Base-by-base conservation (phyloP, 2,888 invertebrate genomes). In the Pyrocoelia pectoralis region DNA sequence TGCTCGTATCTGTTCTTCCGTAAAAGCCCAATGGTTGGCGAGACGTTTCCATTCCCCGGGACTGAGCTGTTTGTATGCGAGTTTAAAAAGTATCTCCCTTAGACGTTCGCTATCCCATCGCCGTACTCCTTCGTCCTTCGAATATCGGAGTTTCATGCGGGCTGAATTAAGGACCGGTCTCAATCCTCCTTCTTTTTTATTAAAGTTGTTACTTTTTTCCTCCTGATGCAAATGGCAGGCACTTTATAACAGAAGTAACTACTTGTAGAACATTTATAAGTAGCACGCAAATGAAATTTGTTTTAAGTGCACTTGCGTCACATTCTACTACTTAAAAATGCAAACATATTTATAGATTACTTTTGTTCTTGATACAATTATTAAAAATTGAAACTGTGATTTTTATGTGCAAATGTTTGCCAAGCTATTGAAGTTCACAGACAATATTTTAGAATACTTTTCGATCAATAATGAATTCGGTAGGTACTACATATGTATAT, bases 11-110 rank as follows among this genome's bases (percentile, higher is more conserved):
- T 89, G 89, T 57, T 88, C 89, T 48, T 87, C 85, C 0, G 88
- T 88, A 76, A 90, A 89, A 24, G 86, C 85, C 89, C 89, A 89
- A 70, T 88, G 85, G 19, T 83, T 80, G 0, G 89, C 89, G 38
- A 90, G 78, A 61, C 84, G 83, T 73, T 88, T 88, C 89, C 89
- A 90, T 73, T 89, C 89, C 1, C 83, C 84, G 0, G 84, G 83
- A 9, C 83, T 83, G 48, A 90, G 78, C 70, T 89, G 87, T 79
- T 85, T 83, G 81, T 88, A 81, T 68, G 88, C 84, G 61, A 86
- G 72, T 70, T 84, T 84, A 80, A 83, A 84, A 6, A 86, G 74
- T 54, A 85, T 78, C 48, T 82, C 83, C 59, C 83, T 79, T 29
- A 85, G 73, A 17, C 82, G 74, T 65, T 84, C 84, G 38, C 72